Base-by-base conservation (phyloP, 2,888 invertebrate species). In the Heliconius charithonia region DNA sequence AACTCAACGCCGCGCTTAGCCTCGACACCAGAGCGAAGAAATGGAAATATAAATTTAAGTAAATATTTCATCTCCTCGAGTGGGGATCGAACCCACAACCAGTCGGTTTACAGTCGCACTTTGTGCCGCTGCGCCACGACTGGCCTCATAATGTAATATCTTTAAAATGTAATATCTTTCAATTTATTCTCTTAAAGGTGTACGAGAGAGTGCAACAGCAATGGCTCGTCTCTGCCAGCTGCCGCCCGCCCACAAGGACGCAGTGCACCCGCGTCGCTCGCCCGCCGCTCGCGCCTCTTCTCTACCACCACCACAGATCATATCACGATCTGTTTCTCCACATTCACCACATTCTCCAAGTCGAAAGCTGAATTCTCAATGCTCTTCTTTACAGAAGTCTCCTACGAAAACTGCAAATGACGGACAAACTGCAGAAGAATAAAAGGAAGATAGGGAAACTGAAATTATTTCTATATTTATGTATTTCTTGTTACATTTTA, bases 181-280 rank as follows among this genome's bases (percentile, higher is more conserved):
- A 37, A 69, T 27, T 51, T 51, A 51, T 51, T 51, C 7, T 1
- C 19, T 51, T 51, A 22, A 22, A 94, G 94, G 86, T 82, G 92
- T 94, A 1, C 91, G 94, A 4, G 93, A 93, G 76, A 87, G 90
- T 25, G 94, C 94, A 0, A 89, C 89, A 2, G 94, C 93, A 25
- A 92, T 94, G 92, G 94, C 92, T 0, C 87, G 85, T 75, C 86
- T 94, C 22, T 94, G 94, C 85, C 87, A 89, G 83, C 82, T 90
- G 65, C 91, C 90, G 12, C 83, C 87, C 75, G 86, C 87, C 0
- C 86, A 91, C 32, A 80, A 84, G 16, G 66, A 80, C 67, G 76
- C 81, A 12, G 82, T 84, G 70, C 79, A 79, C 73, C 81, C 82
- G n/a, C 71, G 56, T 6, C 67, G 67, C 25, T 6, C 66, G 29